Base-by-base conservation (phyloP, 2,113 vertebrate genomes). In the Propithecus coquereli region DNA sequence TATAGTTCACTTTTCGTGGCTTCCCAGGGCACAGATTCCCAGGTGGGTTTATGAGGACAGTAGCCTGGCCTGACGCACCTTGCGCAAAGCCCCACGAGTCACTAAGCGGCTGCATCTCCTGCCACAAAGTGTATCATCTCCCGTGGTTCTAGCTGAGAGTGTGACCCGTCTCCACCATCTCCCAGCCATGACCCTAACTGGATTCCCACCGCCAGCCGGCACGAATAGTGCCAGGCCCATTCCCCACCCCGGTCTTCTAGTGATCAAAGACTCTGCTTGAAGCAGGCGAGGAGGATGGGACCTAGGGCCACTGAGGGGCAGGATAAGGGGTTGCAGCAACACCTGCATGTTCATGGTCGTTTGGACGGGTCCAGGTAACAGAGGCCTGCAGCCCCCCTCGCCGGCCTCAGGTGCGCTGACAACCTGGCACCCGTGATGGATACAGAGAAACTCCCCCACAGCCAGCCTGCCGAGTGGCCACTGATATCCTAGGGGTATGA, bases 51-150 rank as follows among this genome's bases (percentile, higher is more conserved):
- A 27, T 74, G 50, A 61, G 73, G 54, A 50, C 32, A 27, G 1
- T 23, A 47, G 34, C 6, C 11, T 0, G 6, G 34, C 6, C 11
- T 0, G 6, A 47, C 34, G 25, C 17, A 54, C 9, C 14, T 65
- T 27, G 8, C 11, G 4, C 2, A 43, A 50, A 45, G 61, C 54
- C 68, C 37, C 22, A 0, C 0, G 20, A 54, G 40, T 57, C 40
- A 23, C 57, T 14, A 30, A 32, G 79, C 20, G 65, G 47, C 4
- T 23, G 37, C 1, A n/a, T n/a, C 27, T 80, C 52, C 47, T 73
- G 27, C 34, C 25, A 37, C 43, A 71, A 23, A 18, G 12, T 27
- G 8, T 25, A 61, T 8, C 30, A 52, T 61, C 65, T 59, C 8
- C 45, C 71, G 25, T 10, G 27, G 57, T 17, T 34, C 63, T 30